These are phyloP conservation scores for Nomada flava DNA, from an alignment of 2,888 invertebrate species.

Conservation along the genomic window DNA sequence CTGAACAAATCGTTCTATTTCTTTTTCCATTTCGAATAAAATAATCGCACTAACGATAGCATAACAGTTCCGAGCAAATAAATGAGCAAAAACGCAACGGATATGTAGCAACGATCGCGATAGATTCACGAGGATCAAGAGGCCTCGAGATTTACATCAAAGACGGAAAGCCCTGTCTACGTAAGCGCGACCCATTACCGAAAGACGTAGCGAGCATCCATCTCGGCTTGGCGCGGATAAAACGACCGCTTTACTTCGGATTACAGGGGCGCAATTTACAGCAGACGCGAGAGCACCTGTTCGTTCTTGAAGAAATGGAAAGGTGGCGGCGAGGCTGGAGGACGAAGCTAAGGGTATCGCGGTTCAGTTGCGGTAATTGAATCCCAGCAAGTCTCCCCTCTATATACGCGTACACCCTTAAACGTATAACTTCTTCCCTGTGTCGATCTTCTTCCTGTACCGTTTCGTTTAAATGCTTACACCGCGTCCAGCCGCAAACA, in stretches of 20 bases:
- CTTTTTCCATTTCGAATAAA: no score
- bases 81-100: neutral
- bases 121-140: conserved; percentile 17
- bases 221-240: conserved; percentile 82
- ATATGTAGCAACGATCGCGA: neutral
- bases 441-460: conserved; percentile 48
- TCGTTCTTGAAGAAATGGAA: conserved; percentile 81
- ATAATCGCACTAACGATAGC: no score
- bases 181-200: conserved; percentile 78
- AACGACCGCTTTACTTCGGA: conserved; percentile 84
- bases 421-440: conserved; percentile 73
- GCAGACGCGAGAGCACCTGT: conserved; percentile 83
- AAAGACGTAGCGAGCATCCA: conserved; percentile 83
- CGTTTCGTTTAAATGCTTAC: conserved; percentile 21
- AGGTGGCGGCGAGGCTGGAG: conserved; percentile 67
- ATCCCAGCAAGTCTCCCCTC: conserved; percentile 80
- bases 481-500: neutral
- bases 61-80: neutral
- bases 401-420: conserved; percentile 74
- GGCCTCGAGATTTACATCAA: conserved; percentile 66
- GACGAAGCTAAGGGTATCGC: conserved; percentile 58
- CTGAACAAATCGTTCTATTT: no score
- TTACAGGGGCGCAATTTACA: conserved; percentile 84
- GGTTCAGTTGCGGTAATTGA: conserved; percentile 83
- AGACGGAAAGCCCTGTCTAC: conserved; percentile 68